phyloP scores from a whole-genome alignment of 1,140 invertebrate species.

The Drosophila asahinai region DNA sequence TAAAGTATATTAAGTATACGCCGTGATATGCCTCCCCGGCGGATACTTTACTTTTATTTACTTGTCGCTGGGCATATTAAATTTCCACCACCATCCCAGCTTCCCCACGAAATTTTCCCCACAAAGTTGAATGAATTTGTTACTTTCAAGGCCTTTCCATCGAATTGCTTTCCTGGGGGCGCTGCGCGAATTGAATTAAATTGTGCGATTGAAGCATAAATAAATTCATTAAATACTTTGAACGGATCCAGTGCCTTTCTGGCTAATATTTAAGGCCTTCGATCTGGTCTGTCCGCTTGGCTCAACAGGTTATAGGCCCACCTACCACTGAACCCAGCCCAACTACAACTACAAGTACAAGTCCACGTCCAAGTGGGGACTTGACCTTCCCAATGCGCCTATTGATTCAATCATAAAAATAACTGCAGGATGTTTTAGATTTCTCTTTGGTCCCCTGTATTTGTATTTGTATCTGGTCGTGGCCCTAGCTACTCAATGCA shows the following conservation, averaged over 20 bases:
- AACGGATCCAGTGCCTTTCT: conserved; percentile 6
- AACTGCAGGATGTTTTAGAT: conserved; percentile 60
- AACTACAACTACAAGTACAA: neutral
- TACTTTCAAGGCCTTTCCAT: conserved; percentile 50
- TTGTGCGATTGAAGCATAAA: conserved; percentile 75
- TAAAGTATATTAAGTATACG: conserved; percentile 61
- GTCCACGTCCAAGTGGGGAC: conserved; percentile 38
- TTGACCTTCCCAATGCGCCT: conserved; percentile 56
- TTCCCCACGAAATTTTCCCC: neutral
- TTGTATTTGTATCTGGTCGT: conserved; percentile 2
- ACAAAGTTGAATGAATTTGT: conserved; percentile 49
- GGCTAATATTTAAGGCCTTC: conserved; percentile 34
- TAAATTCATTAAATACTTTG: conserved; percentile 70
- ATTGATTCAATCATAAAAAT: conserved; percentile 78
- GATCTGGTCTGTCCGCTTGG: conserved; percentile 5
- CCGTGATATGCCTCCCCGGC: conserved; percentile 43
- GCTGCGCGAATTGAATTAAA: conserved; percentile 69
- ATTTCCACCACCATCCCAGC: conserved; percentile 27
- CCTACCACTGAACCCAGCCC: conserved; percentile 4
- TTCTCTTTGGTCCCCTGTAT: conserved; percentile 7
- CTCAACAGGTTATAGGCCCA: conserved; percentile 58
- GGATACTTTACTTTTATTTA: conserved; percentile 64
- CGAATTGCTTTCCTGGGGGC: conserved; percentile 41
- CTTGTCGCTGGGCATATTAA: conserved; percentile 61
- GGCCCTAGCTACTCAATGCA: conserved; percentile 27